Evolutionary conservation across 2,113 vertebrate species (phyloP), one percentile per base, ranked within the genome.

Genomic region (Phainopepla nitens): DNA sequence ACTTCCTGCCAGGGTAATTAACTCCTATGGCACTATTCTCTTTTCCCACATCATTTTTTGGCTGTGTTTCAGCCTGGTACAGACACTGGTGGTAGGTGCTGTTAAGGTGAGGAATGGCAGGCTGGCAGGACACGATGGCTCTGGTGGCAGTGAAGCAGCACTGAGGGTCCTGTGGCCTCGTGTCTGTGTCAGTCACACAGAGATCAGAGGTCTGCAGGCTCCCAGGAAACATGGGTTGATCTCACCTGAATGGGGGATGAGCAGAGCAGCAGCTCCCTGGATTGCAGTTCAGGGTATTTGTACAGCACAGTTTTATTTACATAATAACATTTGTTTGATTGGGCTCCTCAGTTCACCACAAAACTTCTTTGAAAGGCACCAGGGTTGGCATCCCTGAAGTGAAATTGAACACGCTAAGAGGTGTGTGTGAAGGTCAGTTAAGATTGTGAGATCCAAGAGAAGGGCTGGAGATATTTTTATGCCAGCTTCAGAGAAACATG

Each of bases 361-460:
- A 51, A 91, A 66, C 25, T 75, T 65, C 25, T 44, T 56, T 56
- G 69, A 73, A 58, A 91, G 42, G 42, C 39, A 39, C 14, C 23
- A 58, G 51, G 22, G 36, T 3, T 58, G 56, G 22, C 21, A 84
- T 84, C 14, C 56, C 77, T 61, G 18, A 54, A 87, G 35, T 7
- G 9, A 23, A 61, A n/a, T 0, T n/a, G 56, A n/a, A 20, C 3
- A 13, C 11, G 6, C 12, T 81, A 22, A 51, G 88, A 94, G n/a
- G 9, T 0, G 0, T 21, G 9, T 24, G n/a, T 1, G 6, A 87
- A 85, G 41, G 75, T 68, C 0, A 0, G 36, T 82, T 24, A 42
- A 60, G 24, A 68, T 3, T 49, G 24, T 2, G 11, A 85, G 47
- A 72, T 35, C 49, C 51, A 60, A 85, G 53, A 85, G 41, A 68